Evolutionary conservation across 92 coral and sea anemone genomes (phyloP), one percentile per base, ranked within the genome.

Genomic region (Porites lobata): DNA sequence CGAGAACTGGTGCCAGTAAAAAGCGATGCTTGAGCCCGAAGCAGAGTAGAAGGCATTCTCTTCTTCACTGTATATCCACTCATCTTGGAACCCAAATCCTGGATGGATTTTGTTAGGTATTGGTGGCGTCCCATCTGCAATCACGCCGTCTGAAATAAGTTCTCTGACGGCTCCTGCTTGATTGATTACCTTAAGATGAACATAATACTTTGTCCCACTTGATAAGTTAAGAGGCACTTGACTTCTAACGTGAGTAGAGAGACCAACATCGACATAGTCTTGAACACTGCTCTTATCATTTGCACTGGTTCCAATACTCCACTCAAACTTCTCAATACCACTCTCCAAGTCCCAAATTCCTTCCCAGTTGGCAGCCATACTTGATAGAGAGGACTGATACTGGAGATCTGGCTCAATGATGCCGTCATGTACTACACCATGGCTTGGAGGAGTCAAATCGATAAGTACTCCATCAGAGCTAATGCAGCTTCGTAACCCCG

Each of bases 321-420:
- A 96, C 66, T 94, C 96, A 77, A 96, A 96, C 24, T 88, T 92
- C 52, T 84, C 95, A 1, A 96, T 72, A 77, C 91, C 91, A 82
- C 99, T 96, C 50, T 94, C 95, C 79, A 96, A 89, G 79, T 96
- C 99, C 98, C 98, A 96, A 86, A 96, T 88, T 20, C 96, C 95
- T 91, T 94, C 98, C 99, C 99, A 96, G 82, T 96, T 96, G 4
- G 99, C 99, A 26, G 98, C 92, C 87, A 96, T 91, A 13, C 72
- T 83, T 38, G 91, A 86, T 50, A 92, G 86, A 7, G 93, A 92
- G 6, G 95, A 89, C 86, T 96, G 99, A 79, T 96, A 96, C 78
- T 80, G 88, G 1, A 94, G 81, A 81, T 96, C 98, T 13, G 98
- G 98, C 64, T 96, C 98, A 9, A 96, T 82, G 20, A 94, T 88